Conservation (phyloP, 2,888 invertebrate species). For the Nephrotoma guestfalica region DNA sequence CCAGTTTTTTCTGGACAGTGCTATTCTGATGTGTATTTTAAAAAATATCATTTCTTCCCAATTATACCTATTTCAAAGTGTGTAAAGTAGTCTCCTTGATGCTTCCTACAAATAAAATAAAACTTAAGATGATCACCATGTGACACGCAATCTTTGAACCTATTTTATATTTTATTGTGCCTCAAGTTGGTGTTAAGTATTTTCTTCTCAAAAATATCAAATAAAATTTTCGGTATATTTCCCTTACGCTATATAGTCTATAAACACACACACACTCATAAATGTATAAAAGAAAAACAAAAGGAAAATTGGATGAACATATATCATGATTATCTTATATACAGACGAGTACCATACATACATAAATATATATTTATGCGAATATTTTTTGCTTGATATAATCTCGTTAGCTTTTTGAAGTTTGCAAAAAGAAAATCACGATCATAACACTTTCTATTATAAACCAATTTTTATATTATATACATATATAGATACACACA, state of each 20-base stretch:
- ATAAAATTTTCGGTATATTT: neutral
- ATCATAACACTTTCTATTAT: neutral
- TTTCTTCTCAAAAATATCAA: neutral
- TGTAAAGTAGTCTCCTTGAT: neutral
- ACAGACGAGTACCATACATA: neutral
- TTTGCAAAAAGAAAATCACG: neutral
- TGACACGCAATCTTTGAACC: neutral
- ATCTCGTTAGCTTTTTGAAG: neutral
- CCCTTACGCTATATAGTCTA: too few species aligned
- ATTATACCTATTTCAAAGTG: too few species aligned
- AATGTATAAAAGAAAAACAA: neutral
- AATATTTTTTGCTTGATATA: neutral
- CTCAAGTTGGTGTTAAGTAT: neutral
- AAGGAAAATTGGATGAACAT: neutral
- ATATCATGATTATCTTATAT: neutral
- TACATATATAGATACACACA: neutral
- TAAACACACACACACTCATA: neutral
- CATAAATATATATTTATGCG: neutral
- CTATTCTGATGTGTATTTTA: too few species aligned
- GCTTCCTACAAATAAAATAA: neutral
- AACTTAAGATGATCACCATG: neutral
- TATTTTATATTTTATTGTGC: neutral
- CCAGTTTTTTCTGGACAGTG: too few species aligned
- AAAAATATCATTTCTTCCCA: too few species aligned
- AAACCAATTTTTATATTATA: neutral